phyloP scores from a whole-genome alignment of 2,113 vertebrate species.

The Ancistrus triradiatus region DNA sequence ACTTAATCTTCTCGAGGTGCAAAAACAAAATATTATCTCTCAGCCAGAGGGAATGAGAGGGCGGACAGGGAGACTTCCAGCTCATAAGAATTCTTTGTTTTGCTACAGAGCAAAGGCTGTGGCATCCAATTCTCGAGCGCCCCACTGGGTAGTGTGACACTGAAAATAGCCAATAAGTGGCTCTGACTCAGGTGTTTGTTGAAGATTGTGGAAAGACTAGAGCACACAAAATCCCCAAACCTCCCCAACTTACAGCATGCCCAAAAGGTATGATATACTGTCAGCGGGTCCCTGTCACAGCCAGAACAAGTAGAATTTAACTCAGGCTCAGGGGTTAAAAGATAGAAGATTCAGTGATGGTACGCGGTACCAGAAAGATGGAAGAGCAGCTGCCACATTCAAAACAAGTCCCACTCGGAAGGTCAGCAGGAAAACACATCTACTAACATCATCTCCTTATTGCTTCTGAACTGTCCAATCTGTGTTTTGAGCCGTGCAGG shows the following conservation, averaged over 20 bases:
- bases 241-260: background rate
- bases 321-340: too few species aligned
- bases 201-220: background rate
- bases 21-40: background rate
- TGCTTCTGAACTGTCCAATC: too few species aligned
- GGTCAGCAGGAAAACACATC: too few species aligned
- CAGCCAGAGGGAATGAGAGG: background rate
- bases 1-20: background rate
- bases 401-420: too few species aligned
- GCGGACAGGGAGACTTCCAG: too few species aligned
- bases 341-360: too few species aligned
- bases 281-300: background rate
- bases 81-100: background rate
- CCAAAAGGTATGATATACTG: background rate
- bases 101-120: background rate
- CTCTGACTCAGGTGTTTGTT: background rate
- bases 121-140: background rate
- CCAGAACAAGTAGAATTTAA: background rate
- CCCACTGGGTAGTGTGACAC: background rate
- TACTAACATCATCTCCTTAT: too few species aligned
- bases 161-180: background rate
- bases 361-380: too few species aligned
- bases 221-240: background rate
- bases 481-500: too few species aligned
- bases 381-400: too few species aligned